Evolutionary conservation across 2,113 vertebrate genomes (phyloP).

Genomic region (Emydura subglobosa): DNA sequence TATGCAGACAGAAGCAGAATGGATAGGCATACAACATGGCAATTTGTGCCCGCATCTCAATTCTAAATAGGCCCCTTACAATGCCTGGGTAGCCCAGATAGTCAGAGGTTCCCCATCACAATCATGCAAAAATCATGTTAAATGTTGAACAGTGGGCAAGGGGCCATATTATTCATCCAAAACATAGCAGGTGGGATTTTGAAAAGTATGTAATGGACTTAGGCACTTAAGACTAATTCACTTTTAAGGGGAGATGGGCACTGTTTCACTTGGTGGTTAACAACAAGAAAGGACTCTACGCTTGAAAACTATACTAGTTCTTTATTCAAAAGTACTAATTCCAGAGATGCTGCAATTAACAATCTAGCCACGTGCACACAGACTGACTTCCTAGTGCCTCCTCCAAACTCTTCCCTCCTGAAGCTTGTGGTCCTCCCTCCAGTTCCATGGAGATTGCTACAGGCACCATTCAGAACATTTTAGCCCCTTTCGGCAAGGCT

Average conservation of each 20-base stretch:
- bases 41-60: not conserved
- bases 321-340: not conserved
- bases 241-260: not conserved
- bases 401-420: not conserved
- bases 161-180: fast-evolving
- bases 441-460: not conserved
- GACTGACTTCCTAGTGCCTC: not conserved
- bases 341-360: not conserved
- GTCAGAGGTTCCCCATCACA: not conserved
- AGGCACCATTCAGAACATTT: not conserved
- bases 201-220: not conserved
- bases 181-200: not conserved
- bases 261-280: not conserved
- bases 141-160: not conserved
- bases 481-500: not conserved
- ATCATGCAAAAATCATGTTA: not conserved
- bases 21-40: not conserved
- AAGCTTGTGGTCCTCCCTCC: fast-evolving
- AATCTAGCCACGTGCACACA: not conserved
- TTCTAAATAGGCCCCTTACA: not conserved
- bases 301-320: not conserved
- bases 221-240: not conserved
- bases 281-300: not conserved
- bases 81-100: not conserved
- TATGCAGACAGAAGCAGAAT: not conserved